Evolutionary conservation across 1,140 invertebrate genomes (phyloP), one percentile per base, ranked within the genome.

Genomic region (Lepidotrigona ventralis): DNA sequence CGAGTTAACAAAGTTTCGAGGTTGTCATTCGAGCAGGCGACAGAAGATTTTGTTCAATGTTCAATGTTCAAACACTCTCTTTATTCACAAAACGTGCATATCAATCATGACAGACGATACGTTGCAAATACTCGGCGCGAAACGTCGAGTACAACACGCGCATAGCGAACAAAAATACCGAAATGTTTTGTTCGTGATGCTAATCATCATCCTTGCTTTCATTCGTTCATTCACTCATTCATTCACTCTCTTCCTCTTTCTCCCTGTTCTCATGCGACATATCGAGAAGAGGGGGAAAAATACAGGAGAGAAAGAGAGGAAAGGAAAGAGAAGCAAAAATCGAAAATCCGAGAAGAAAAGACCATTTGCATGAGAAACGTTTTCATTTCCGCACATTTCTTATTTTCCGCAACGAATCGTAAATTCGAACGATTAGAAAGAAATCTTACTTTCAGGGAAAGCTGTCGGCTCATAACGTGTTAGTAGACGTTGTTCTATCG

Each of bases 51-150:
- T 19, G 21, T 21, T n/a, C 70, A 26, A 72, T 19, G 21, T 21
- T n/a, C 70, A 26, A 72, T 72, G 26, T 72, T 26, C 17, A 54
- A 72, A 72, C 17, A 21, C 26, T 54, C 26, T 72, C n/a, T 72
- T 72, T 72, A 72, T 72, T 72, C 26, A 26, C 26, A 4, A 72
- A 29, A 29, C n/a, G 70, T 51, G n/a, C 39, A 39, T 51, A n/a
- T 72, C 17, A 51, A 54, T 53, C 51, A 19, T 14, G 9, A 21
- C 12, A 23, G 33, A 72, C n/a, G 71, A 54, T 72, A 72, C 46
- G 54, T 54, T 54, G 9, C 54, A 9, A 54, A 54, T 51, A 54
- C 11, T 39, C 29, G 19, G 39, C 19, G 17, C 17, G 19, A 46
- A 0, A 66, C 15, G 15, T 39, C 66, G 66, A 33, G 29, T 19